These are phyloP conservation scores for Microplitis manilae DNA, from an alignment of 2,888 invertebrate species.

Conservation along the genomic window DNA sequence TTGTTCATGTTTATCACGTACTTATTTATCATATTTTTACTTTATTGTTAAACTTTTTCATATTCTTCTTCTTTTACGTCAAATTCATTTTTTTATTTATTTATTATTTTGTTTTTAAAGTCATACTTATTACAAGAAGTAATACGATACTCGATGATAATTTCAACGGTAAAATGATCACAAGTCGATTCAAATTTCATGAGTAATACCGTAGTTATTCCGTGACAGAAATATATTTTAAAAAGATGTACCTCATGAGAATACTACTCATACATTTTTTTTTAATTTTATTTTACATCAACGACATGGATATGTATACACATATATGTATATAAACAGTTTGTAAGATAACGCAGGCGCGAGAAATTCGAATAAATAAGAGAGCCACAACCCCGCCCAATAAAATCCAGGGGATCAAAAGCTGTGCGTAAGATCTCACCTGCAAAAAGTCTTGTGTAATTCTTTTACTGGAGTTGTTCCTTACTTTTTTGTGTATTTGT, in stretches of 20 bases:
- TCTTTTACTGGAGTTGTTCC: background rate
- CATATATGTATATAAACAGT: background rate
- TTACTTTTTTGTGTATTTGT: slow-evolving; percentile 13
- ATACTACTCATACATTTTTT: background rate
- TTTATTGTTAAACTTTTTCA: background rate
- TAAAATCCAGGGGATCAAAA: slow-evolving; percentile 13
- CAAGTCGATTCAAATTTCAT: slow-evolving; percentile 1
- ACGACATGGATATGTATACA: background rate
- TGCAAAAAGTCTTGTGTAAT: slow-evolving; percentile 4
- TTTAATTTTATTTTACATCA: slow-evolving; percentile 5
- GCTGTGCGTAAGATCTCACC: slow-evolving; percentile 18
- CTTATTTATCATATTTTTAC: background rate
- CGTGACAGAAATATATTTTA: slow-evolving; percentile 17
- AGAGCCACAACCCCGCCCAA: slow-evolving; percentile 26
- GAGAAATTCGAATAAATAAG: slow-evolving; percentile 15
- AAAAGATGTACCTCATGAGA: slow-evolving; percentile 1
- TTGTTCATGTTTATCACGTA: background rate
- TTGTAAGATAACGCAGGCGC: slow-evolving; percentile 23
- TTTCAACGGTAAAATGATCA: slow-evolving; percentile 3
- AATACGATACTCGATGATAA: slow-evolving; percentile 7
- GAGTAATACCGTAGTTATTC: slow-evolving; percentile 3
- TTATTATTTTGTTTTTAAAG: background rate
- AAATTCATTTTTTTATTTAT: background rate
- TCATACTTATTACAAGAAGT: background rate
- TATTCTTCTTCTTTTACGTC: background rate